phyloP scores from a whole-genome alignment of 2,113 vertebrate genomes.

The Smithornis capensis region DNA sequence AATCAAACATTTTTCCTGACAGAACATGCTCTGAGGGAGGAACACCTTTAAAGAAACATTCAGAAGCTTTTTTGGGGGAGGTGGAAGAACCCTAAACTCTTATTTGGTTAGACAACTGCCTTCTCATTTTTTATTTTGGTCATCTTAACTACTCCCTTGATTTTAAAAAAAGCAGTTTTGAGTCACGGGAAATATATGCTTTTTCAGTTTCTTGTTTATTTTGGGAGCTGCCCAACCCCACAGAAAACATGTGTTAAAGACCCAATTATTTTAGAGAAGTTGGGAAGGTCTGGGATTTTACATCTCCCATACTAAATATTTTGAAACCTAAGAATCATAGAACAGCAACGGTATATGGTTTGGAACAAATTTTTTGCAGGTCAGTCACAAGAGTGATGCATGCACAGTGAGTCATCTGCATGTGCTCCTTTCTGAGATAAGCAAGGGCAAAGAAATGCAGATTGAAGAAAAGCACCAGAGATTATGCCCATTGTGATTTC shows the following conservation, averaged over 20 bases:
- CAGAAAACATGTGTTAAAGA: not conserved
- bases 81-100: not conserved
- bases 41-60: not conserved
- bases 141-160: not conserved
- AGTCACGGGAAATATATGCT: not conserved
- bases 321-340: not conserved
- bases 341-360: not conserved
- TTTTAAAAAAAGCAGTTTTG: not conserved
- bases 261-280: not conserved
- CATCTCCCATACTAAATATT: not conserved
- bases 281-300: not conserved
- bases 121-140: not conserved
- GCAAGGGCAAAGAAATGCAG: not conserved
- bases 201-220: not conserved
- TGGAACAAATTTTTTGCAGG: not conserved
- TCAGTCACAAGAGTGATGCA: not conserved
- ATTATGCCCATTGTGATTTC: accelerated
- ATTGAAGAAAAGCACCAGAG: not conserved
- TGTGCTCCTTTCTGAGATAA: accelerated
- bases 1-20: not conserved
- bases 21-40: not conserved
- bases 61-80: not conserved
- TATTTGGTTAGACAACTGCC: not conserved
- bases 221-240: not conserved
- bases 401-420: not conserved